phyloP scores from a whole-genome alignment of 2,888 invertebrate species.

The Balanococcus diminutus region DNA sequence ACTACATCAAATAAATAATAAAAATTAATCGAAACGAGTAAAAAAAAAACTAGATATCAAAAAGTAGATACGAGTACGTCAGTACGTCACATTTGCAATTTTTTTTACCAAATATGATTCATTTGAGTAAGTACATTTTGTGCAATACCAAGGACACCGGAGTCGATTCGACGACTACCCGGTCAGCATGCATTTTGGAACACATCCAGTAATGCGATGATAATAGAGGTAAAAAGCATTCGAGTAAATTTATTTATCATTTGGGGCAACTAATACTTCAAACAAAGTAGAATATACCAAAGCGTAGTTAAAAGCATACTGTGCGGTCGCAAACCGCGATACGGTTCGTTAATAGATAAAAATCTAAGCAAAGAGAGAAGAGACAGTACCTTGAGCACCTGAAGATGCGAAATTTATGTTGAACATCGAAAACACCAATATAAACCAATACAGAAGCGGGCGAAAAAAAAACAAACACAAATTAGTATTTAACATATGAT shows the following conservation, averaged over 20 bases:
- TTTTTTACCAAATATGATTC: neutral
- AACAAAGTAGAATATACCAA: neutral
- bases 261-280: neutral
- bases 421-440: constrained; percentile 51
- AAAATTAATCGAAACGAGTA: neutral
- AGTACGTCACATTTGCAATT: neutral
- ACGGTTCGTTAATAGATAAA: neutral
- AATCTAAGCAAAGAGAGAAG: constrained; percentile 45
- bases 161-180: neutral
- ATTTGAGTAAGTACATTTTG: neutral
- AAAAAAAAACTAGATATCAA: neutral
- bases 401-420: constrained; percentile 49
- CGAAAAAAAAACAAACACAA: constrained; percentile 53
- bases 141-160: neutral
- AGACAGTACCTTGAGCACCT: constrained; percentile 53
- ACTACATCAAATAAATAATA: no score
- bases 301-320: neutral
- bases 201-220: neutral
- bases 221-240: neutral
- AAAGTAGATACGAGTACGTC: no score
- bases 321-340: neutral
- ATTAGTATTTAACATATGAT: constrained; percentile 35
- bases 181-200: constrained; percentile 5
- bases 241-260: neutral
- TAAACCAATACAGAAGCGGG: constrained; percentile 54